These are phyloP conservation scores for Danaus melanippus DNA, from an alignment of 1,140 invertebrate genomes.

Conservation along the genomic window DNA sequence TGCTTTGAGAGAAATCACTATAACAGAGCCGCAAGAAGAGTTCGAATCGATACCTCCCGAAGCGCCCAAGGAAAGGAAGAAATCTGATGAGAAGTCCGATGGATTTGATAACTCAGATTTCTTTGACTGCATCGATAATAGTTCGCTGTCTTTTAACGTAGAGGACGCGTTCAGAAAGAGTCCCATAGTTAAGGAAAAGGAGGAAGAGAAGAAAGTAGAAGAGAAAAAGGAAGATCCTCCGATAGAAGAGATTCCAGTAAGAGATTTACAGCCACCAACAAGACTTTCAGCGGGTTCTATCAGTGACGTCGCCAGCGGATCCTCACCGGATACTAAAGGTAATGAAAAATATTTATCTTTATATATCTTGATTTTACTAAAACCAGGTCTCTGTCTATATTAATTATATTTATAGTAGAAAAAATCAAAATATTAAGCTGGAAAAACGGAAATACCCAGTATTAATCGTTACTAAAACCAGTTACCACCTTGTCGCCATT, in stretches of 20 bases:
- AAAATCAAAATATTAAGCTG: too few species aligned
- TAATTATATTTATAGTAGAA: background rate
- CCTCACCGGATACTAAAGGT: slow-evolving; percentile 74
- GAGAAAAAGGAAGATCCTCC: slow-evolving; percentile 38
- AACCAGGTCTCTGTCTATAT: background rate
- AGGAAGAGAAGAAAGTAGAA: slow-evolving; percentile 45
- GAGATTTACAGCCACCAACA: slow-evolving; percentile 44
- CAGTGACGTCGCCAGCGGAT: slow-evolving; percentile 74
- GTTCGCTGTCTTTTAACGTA: slow-evolving; percentile 62
- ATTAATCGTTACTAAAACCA: too few species aligned
- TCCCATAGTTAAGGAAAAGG: slow-evolving; percentile 59
- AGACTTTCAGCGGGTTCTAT: slow-evolving; percentile 72
- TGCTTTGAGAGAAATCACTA: slow-evolving; percentile 79
- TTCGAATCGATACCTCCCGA: slow-evolving; percentile 66
- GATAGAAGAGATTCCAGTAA: slow-evolving; percentile 37
- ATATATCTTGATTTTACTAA: background rate
- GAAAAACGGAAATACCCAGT: too few species aligned
- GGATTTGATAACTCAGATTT: slow-evolving; percentile 70
- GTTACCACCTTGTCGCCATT: too few species aligned
- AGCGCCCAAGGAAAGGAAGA: slow-evolving; percentile 62
- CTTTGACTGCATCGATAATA: slow-evolving; percentile 70
- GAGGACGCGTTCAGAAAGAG: slow-evolving; percentile 69
- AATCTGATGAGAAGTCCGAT: slow-evolving; percentile 68
- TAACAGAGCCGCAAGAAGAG: slow-evolving; percentile 74
- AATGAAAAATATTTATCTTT: background rate